Conservation (phyloP, 2,797 vertebrate genomes). For the Enoplosus armatus region DNA sequence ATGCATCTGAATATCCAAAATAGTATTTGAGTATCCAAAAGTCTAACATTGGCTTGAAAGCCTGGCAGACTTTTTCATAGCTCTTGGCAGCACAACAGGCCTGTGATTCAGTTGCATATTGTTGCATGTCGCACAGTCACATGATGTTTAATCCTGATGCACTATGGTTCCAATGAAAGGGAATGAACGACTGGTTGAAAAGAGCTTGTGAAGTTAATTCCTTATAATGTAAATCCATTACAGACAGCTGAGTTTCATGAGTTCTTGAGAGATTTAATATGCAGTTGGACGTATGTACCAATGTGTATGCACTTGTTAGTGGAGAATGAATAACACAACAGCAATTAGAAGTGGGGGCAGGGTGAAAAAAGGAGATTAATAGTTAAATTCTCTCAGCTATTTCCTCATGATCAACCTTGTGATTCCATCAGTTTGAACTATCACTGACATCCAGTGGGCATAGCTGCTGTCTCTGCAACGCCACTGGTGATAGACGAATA, state of each 20-base stretch:
- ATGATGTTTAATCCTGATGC: slow-evolving; percentile 61
- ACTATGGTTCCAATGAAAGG: slow-evolving; percentile 28
- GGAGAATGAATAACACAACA: slow-evolving; percentile 15
- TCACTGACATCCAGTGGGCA: neutral
- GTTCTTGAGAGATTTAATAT: slow-evolving; percentile 49
- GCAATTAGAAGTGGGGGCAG: neutral
- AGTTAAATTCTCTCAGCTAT: slow-evolving; percentile 57
- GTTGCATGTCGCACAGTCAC: slow-evolving; percentile 44
- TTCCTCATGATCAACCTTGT: slow-evolving; percentile 68
- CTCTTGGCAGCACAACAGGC: neutral
- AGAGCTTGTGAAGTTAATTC: slow-evolving; percentile 59
- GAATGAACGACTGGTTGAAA: slow-evolving; percentile 48
- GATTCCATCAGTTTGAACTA: slow-evolving; percentile 28
- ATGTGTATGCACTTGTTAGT: neutral
- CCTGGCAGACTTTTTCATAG: neutral
- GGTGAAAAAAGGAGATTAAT: slow-evolving; percentile 38
- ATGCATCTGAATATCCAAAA: too few species aligned
- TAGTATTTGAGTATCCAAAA: slow-evolving; percentile 9
- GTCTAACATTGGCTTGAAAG: neutral
- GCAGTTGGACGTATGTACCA: slow-evolving; percentile 14
- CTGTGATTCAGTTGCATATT: slow-evolving; percentile 10
- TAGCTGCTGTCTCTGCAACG: neutral
- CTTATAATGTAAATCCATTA: slow-evolving; percentile 61
- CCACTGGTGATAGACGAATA: neutral
- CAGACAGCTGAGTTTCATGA: slow-evolving; percentile 33